Base-by-base conservation (phyloP, 2,797 vertebrate species). In the Melanotaenia boesemani region DNA sequence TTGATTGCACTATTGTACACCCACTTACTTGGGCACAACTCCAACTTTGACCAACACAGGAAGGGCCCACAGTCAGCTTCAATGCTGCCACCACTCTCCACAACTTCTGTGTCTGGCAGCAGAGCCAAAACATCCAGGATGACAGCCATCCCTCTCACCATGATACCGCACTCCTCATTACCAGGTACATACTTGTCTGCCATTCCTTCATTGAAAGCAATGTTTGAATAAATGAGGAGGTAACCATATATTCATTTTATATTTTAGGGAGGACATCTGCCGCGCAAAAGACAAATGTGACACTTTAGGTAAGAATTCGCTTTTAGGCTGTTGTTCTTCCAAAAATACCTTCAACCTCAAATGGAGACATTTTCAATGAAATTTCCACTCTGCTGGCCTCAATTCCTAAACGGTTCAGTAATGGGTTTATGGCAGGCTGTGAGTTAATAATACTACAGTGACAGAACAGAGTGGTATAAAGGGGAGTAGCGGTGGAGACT, bases 101-200 rank as follows among this genome's bases (percentile, higher is more conserved):
- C 88, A 98, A 98, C 91, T 99, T 99, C 91, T 99, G 98, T 59
- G 91, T 96, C 75, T 99, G 98, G 97, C 98, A 99, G 81, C 97
- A 98, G 86, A 90, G 87, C 34, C 97, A 98, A 80, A 99, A 99
- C 46, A 76, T 94, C 72, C 90, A 93, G 77, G 97, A 99, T 11
- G 98, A 99, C 93, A 88, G 94, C 72, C 94, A 99, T 78, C 97
- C 97, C 28, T 95, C 94, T 63, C 98, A 99, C 87, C 96, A 99
- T 0, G 98, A 99, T 84, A 98, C 97, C 0, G 97, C 97, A 8
- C 95, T 99, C 82, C 97, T 99, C 74, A 97, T 99, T 80, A 99
- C 98, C 74, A 96, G 98, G 98, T 98, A 67, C 55, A 6, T 5
- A 22, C 20, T 22, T 20, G 1, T 56, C 52, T 59, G 13, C 2